Evolutionary conservation across 2,888 invertebrate species (phyloP), one percentile per base, ranked within the genome.

Genomic region (Sesia bembeciformis): DNA sequence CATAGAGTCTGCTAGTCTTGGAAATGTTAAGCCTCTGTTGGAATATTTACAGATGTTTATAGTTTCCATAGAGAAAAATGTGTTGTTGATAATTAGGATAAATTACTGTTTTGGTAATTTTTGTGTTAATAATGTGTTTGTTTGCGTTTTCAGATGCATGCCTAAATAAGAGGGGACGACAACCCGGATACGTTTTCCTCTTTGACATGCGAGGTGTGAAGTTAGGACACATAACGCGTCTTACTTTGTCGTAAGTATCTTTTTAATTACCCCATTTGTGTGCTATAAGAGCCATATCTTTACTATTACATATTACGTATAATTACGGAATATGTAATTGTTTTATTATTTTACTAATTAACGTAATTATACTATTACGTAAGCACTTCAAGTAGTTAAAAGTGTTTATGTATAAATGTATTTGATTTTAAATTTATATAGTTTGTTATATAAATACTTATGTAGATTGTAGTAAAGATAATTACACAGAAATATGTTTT

Each of bases 171-270:
- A 78, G 91, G 4, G 93, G 93, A 3, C 92, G 93, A 3, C 90
- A 90, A 5, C 90, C 90, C 0, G 94, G 94, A 0, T 89, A 92
- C 58, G 84, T 94, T 40, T 92, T 94, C 67, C 81, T 94, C 0
- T 92, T 94, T 60, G 94, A 94, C 70, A 93, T 94, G 91, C 79
- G 81, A 46, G 93, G 93, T 0, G 93, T 93, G 0, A 88, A 86
- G 57, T 74, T 93, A 39, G 88, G 91, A 0, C 93, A 93, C 69
- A 70, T 93, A 7, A 90, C 92, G 3, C 78, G 91, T 64, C 78
- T 93, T 8, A 91, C 92, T 57, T 76, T 93, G 55, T 84, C 81
- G 90, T 90, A 70, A 82, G 88, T 87, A 60, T 56, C 8, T n/a
- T 1, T 5, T 43, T 43, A 8, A 43, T 23, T 23, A 23, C 23